phyloP scores from a whole-genome alignment of 2,797 vertebrate genomes.

The Malurus leucopterus region DNA sequence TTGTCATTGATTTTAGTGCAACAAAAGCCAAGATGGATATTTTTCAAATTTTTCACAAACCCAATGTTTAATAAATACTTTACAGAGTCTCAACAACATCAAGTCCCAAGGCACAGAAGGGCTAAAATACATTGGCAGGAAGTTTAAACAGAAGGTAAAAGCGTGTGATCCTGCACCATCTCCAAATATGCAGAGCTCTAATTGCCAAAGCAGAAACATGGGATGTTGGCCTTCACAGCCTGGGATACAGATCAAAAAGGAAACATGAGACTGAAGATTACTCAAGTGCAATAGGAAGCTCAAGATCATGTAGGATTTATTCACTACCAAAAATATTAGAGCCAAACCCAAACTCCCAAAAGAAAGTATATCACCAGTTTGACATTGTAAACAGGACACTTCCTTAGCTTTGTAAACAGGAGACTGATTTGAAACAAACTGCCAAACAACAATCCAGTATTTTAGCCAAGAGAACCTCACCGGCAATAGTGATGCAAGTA shows the following conservation, averaged over 20 bases:
- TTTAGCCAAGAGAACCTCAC: background rate
- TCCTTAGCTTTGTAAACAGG: conserved; percentile 39
- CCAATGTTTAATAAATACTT: background rate
- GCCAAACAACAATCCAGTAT: background rate
- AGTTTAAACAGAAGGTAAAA: conserved; percentile 12
- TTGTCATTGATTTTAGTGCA: background rate
- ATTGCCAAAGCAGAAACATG: conserved; percentile 32
- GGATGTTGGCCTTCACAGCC: background rate
- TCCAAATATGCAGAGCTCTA: background rate
- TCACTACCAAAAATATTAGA: conserved; percentile 21
- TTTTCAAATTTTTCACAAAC: conserved; percentile 3
- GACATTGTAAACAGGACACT: conserved; percentile 16
- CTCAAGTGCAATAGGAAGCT: conserved; percentile 42
- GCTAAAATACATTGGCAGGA: background rate
- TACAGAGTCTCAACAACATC: background rate
- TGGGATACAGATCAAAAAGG: conserved; percentile 30
- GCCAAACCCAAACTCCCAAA: conserved; percentile 14
- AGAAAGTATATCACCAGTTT: background rate
- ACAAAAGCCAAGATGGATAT: background rate
- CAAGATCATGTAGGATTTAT: conserved; percentile 24
- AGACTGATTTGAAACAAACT: conserved; percentile 9
- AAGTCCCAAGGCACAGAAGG: background rate
- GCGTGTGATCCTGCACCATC: background rate
- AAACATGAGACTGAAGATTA: conserved; percentile 46
- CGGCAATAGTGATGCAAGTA: background rate